Percentiles rank a stretch among this genome's conserved stretches.
These are phyloP conservation scores for Drosophila parabipectinata DNA, from an alignment of 1,140 invertebrate genomes.

Conservation along the genomic window DNA sequence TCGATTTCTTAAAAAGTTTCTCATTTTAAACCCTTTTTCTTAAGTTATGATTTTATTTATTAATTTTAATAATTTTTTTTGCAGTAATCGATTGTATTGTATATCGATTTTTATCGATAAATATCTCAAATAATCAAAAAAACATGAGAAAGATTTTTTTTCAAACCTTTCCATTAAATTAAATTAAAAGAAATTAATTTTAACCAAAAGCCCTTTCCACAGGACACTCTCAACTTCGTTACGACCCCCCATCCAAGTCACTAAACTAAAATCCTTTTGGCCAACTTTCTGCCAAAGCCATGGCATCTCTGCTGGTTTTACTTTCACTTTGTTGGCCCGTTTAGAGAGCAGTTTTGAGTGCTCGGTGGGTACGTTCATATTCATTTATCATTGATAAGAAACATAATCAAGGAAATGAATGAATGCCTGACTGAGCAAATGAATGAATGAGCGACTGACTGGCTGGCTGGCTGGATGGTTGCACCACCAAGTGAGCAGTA, in stretches of 20 bases:
- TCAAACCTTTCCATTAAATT: too few relatives aligned
- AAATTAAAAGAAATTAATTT: not conserved
- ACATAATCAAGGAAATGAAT: conserved; percentile 82
- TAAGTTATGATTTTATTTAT: too few relatives aligned
- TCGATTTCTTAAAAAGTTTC: too few relatives aligned
- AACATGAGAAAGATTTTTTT: too few relatives aligned
- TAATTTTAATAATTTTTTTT: too few relatives aligned
- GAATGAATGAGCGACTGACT: conserved; percentile 68
- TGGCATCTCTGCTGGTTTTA: conserved; percentile 47
- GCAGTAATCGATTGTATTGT: too few relatives aligned
- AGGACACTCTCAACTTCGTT: not conserved
- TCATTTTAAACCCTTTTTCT: too few relatives aligned
- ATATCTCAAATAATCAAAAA: too few relatives aligned
- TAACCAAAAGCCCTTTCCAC: not conserved
- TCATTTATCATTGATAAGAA: conserved; percentile 82
- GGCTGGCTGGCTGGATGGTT: not conserved
- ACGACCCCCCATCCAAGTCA: not conserved
- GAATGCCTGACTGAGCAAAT: conserved; percentile 78
- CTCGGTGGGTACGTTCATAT: conserved; percentile 64
- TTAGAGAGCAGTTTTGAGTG: conserved; percentile 76
- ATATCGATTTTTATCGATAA: too few relatives aligned
- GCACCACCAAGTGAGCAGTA: not conserved
- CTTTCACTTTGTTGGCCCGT: conserved; percentile 69
- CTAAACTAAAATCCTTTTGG: not conserved
- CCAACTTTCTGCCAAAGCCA: conserved; percentile 11